These are phyloP conservation scores for Drosophila pseudotakahashii DNA, from an alignment of 2,888 invertebrate genomes.

Conservation along the genomic window DNA sequence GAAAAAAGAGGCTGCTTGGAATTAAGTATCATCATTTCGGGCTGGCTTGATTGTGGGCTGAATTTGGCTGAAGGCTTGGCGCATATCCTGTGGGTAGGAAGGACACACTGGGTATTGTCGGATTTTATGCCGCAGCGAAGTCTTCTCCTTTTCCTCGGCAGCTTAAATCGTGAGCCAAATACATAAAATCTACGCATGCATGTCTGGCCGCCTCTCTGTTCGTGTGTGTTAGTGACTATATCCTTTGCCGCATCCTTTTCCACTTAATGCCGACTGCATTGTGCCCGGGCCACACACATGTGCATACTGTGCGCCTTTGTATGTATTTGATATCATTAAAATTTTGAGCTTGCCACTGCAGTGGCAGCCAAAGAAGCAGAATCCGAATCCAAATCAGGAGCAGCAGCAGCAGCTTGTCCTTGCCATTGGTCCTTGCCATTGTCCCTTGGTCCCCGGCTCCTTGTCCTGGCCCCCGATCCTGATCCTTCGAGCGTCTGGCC, in stretches of 20 bases:
- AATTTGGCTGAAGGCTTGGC: slow-evolving; percentile 51
- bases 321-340: slow-evolving; percentile 49
- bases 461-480: slow-evolving; percentile 16
- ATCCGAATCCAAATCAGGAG: slow-evolving; percentile 11
- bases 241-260: slow-evolving; percentile 57
- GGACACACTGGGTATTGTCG: slow-evolving; percentile 64
- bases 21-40: slow-evolving; percentile 73
- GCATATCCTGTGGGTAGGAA: slow-evolving; percentile 75
- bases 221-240: slow-evolving; percentile 28
- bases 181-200: slow-evolving; percentile 64
- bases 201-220: slow-evolving; percentile 11
- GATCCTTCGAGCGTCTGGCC: slow-evolving; percentile 53
- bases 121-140: slow-evolving; percentile 72
- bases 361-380: slow-evolving; percentile 33
- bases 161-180: slow-evolving; percentile 76
- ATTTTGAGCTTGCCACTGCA: slow-evolving; percentile 51
- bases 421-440: slow-evolving; percentile 50
- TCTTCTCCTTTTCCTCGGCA: slow-evolving; percentile 20
- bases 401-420: slow-evolving; percentile 43
- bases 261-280: slow-evolving; percentile 60
- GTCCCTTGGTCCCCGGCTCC: slow-evolving; percentile 32
- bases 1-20: slow-evolving; percentile 32
- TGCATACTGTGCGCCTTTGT: slow-evolving; percentile 11
- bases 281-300: slow-evolving; percentile 30
- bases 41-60: slow-evolving; percentile 56